These are phyloP conservation scores for Peromyscus polionotus DNA, from an alignment of 2,113 vertebrate genomes.

Conservation along the genomic window DNA sequence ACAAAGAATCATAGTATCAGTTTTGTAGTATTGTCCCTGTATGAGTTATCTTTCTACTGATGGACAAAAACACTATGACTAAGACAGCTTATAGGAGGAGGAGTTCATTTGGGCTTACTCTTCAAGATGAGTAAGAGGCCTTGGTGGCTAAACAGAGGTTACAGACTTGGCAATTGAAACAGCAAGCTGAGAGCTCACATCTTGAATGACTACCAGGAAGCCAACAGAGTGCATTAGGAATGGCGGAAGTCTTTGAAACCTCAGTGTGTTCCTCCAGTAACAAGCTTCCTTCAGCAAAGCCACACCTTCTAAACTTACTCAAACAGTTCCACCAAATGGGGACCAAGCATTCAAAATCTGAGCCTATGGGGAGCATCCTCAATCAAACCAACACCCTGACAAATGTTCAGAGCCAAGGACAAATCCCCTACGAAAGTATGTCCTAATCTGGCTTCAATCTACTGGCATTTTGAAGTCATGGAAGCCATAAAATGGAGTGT, in stretches of 20 bases:
- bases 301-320: not conserved
- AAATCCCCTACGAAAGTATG: not conserved
- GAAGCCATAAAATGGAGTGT: not conserved
- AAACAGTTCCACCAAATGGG: not conserved
- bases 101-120: not conserved
- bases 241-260: not conserved
- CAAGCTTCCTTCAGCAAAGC: not conserved
- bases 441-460: not conserved
- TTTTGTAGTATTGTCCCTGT: not conserved
- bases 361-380: not conserved
- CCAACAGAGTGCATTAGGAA: not conserved
- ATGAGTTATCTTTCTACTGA: not conserved
- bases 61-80: not conserved
- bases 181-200: not conserved
- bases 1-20: not conserved
- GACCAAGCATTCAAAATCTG: not conserved
- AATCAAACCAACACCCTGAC: not conserved
- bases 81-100: not conserved
- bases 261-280: not conserved
- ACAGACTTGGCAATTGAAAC: not conserved
- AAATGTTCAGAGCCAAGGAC: not conserved
- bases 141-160: not conserved
- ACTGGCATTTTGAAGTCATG: not conserved
- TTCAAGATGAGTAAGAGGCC: too few relatives aligned
- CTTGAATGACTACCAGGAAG: not conserved